Conservation (phyloP, 2,888 invertebrate genomes). For the Eustalomyia histrio region DNA sequence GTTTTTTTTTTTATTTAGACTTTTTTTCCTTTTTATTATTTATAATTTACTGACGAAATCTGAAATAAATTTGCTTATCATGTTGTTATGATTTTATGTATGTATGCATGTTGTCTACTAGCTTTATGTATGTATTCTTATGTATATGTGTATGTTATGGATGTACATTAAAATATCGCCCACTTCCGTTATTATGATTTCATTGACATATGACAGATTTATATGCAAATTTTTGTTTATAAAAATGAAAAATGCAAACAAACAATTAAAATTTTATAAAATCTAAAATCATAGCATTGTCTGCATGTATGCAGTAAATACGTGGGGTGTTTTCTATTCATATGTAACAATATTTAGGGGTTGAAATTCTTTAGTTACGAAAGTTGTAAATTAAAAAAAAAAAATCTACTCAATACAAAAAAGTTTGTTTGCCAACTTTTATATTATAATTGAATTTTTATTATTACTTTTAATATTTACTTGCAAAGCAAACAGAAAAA, state of each 20-base stretch:
- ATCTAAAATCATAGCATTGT: constrained; percentile 51
- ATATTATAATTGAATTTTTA: constrained; percentile 7
- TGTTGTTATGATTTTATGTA: constrained; percentile 1
- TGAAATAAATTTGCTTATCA: constrained; percentile 26
- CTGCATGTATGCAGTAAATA: constrained; percentile 38
- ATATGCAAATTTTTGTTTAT: constrained; percentile 75
- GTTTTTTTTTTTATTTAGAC: constrained; percentile 18
- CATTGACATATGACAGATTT: constrained; percentile 76
- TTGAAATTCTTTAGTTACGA: neutral
- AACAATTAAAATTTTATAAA: constrained; percentile 72
- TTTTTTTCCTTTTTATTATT: neutral
- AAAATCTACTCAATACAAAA: neutral
- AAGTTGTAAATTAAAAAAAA: neutral
- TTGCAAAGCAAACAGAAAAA: no score
- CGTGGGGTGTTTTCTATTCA: neutral
- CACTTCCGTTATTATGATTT: constrained; percentile 63
- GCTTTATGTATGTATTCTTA: neutral
- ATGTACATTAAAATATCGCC: constrained; percentile 18
- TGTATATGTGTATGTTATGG: neutral
- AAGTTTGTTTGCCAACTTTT: neutral
- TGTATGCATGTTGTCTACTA: no score
- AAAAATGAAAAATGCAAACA: constrained; percentile 70
- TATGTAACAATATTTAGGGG: neutral
- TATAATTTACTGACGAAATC: constrained; percentile 3
- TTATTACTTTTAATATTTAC: neutral